These are phyloP conservation scores for Rhinolophus ferrumequinum DNA, from an alignment of 2,113 vertebrate genomes.

Conservation along the genomic window DNA sequence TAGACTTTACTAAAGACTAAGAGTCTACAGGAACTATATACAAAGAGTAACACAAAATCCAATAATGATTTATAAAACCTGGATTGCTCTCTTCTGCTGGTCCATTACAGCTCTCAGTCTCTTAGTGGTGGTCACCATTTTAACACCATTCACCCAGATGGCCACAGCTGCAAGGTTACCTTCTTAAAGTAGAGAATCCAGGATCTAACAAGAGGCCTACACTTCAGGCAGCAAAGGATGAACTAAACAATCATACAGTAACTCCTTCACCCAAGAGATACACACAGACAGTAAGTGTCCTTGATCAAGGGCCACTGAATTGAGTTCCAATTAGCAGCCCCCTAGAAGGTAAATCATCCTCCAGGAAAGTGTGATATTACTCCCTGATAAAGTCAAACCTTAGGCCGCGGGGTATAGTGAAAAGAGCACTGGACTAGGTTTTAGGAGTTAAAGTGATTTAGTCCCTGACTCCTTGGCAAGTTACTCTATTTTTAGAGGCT, in stretches of 20 bases:
- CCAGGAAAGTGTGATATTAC: neutral
- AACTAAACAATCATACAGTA: neutral
- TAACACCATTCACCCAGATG: neutral
- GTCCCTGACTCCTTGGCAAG: neutral
- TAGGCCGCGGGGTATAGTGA: neutral
- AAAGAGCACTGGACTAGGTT: neutral
- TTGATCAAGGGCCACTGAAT: neutral
- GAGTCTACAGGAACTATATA: neutral
- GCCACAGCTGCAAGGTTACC: neutral
- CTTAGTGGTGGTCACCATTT: neutral
- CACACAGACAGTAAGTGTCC: neutral
- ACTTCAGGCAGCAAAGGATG: neutral
- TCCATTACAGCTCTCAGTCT: neutral
- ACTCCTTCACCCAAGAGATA: neutral
- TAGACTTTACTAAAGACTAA: neutral
- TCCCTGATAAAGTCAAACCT: neutral
- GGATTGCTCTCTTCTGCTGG: neutral
- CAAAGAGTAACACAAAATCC: neutral
- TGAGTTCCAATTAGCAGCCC: neutral
- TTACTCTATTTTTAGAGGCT: neutral
- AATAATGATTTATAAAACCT: neutral
- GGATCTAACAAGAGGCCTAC: neutral
- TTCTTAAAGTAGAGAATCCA: constrained; percentile 16
- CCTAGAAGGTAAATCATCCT: neutral
- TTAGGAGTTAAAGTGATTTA: neutral